Evolutionary conservation across 2,888 invertebrate genomes (phyloP).

Genomic region (Diploptera punctata): DNA sequence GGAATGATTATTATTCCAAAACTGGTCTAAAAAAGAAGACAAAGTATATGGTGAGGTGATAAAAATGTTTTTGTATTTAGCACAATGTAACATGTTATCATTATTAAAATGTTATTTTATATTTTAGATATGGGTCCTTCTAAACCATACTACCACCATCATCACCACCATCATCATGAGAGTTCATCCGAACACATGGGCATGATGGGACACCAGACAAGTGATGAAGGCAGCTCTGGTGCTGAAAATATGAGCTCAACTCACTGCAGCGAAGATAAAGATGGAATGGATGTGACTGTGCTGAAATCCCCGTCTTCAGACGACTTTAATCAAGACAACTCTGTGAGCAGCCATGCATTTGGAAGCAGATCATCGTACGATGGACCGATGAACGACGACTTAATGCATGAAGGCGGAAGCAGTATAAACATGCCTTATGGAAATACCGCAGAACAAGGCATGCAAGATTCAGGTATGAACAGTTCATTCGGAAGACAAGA

Average conservation of each 20-base stretch:
- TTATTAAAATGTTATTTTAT: too few species aligned
- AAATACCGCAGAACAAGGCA: conserved; percentile 1
- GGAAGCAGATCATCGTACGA: conserved; percentile 6
- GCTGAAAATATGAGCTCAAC: conserved; percentile 20
- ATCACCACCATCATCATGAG: too few species aligned
- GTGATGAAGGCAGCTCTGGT: conserved; percentile 37
- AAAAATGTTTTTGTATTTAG: too few species aligned
- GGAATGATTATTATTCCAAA: too few species aligned
- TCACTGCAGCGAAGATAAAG: conserved; percentile 8
- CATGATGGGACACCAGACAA: conserved; percentile 21
- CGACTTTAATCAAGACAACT: conserved; percentile 21
- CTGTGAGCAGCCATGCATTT: conserved; percentile 25
- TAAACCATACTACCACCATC: conserved; percentile 36
- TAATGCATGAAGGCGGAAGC: not conserved
- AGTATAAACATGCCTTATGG: not conserved
- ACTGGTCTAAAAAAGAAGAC: too few species aligned
- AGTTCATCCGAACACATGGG: conserved; percentile 10
- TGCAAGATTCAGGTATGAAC: not conserved
- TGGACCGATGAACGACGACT: conserved; percentile 2
- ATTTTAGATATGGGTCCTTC: conserved; percentile 24
- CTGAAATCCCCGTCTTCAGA: conserved; percentile 32
- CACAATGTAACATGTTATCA: too few species aligned
- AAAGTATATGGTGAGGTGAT: too few species aligned
- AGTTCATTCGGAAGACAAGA: conserved; percentile 16
- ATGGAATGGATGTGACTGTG: conserved; percentile 22